Conservation (phyloP, 2,888 invertebrate genomes). For the Blera fallax region DNA sequence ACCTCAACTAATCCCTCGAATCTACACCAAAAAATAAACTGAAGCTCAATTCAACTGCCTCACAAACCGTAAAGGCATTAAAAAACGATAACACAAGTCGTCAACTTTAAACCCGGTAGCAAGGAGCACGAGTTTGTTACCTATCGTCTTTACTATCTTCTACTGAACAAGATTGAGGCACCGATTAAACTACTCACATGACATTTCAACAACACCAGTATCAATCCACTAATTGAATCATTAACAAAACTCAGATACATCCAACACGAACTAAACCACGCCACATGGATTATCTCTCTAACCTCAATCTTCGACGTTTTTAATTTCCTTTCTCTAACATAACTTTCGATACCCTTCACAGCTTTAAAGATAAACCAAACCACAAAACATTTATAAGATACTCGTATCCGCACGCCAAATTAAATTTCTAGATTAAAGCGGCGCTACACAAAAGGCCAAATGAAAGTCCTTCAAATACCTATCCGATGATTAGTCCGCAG, state of each 20-base stretch:
- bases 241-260: not conserved
- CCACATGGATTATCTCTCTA: not conserved
- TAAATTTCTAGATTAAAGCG: not conserved
- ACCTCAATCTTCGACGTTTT: not conserved
- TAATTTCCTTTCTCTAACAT: not conserved
- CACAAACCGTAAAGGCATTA: no score
- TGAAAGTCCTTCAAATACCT: not conserved
- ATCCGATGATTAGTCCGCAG: not conserved
- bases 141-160: not conserved
- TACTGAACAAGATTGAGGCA: not conserved
- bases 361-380: not conserved
- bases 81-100: no score
- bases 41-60: no score
- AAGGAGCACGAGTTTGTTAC: no score
- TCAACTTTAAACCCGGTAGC: no score
- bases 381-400: not conserved
- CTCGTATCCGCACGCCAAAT: not conserved
- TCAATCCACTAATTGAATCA: not conserved
- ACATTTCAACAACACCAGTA: not conserved
- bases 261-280: not conserved
- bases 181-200: not conserved
- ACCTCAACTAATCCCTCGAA: no score
- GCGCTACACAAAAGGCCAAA: not conserved
- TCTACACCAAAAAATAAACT: no score
- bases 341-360: not conserved